These are phyloP conservation scores for Trachymyrmex cornetzi DNA, from an alignment of 1,140 invertebrate species.

Conservation along the genomic window DNA sequence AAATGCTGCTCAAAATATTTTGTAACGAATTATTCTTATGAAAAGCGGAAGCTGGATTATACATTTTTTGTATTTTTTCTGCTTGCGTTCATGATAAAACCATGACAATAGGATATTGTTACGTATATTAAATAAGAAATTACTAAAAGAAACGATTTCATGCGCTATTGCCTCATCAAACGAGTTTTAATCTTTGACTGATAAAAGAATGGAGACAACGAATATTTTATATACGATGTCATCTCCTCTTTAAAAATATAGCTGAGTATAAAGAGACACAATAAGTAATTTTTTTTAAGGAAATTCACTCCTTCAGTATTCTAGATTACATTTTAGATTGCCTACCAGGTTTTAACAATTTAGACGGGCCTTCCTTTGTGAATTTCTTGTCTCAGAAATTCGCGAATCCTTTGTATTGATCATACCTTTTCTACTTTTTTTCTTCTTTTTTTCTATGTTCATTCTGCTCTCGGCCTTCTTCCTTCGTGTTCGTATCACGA, in stretches of 20 bases:
- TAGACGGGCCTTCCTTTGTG: slow-evolving; percentile 23
- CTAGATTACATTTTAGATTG: slow-evolving; percentile 48
- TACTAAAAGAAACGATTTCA: slow-evolving; percentile 9
- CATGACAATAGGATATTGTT: background rate
- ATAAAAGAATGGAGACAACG: background rate
- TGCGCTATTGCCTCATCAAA: slow-evolving; percentile 17
- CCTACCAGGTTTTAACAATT: slow-evolving; percentile 60
- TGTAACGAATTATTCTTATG: background rate
- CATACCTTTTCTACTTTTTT: background rate
- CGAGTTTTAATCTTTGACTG: background rate
- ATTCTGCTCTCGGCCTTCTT: background rate
- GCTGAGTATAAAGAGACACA: background rate
- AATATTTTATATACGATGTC: background rate
- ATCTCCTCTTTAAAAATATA: background rate
- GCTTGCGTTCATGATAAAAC: background rate
- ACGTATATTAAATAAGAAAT: background rate
- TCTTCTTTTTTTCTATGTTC: background rate
- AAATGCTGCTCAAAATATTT: background rate
- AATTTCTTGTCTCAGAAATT: background rate
- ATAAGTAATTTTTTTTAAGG: slow-evolving; percentile 55
- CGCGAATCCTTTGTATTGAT: slow-evolving; percentile 42
- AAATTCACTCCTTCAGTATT: slow-evolving; percentile 21
- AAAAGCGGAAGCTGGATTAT: slow-evolving; percentile 1
- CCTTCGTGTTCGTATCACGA: slow-evolving; percentile 25
- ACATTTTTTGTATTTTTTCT: background rate